These are phyloP conservation scores for Alviniconcha strummeri DNA, from an alignment of 2,888 invertebrate species.

Conservation along the genomic window DNA sequence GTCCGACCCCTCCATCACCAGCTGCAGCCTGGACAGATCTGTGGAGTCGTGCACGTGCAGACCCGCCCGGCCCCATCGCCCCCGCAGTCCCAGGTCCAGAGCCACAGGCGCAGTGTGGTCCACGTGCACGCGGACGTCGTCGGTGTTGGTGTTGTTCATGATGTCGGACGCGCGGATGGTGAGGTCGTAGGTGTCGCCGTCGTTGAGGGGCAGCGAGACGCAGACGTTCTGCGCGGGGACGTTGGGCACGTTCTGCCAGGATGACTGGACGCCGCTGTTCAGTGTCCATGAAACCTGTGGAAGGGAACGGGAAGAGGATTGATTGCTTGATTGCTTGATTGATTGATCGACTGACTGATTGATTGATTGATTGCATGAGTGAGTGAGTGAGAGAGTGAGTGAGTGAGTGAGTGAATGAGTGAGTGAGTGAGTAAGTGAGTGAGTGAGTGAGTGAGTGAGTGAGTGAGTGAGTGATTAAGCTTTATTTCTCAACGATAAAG, in stretches of 20 bases:
- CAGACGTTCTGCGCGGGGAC: slow-evolving; percentile 43
- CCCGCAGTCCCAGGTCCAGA: slow-evolving; percentile 42
- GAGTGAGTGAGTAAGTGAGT: too few species aligned
- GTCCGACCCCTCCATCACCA: slow-evolving; percentile 49
- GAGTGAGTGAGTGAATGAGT: too few species aligned
- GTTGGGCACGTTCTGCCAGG: slow-evolving; percentile 34
- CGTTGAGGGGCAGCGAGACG: slow-evolving; percentile 31
- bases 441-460: too few species aligned
- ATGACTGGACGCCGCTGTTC: slow-evolving; percentile 20
- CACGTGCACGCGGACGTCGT: slow-evolving; percentile 43
- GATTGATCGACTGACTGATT: too few species aligned
- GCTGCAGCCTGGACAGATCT: slow-evolving; percentile 47
- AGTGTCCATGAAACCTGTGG: slow-evolving; percentile 34
- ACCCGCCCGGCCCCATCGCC: slow-evolving; percentile 41
- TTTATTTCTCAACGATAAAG: too few species aligned
- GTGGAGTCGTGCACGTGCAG: slow-evolving; percentile 48
- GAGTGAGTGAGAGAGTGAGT: too few species aligned
- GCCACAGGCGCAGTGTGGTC: slow-evolving; percentile 48
- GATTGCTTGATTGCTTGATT: too few species aligned
- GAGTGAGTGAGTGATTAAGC: too few species aligned
- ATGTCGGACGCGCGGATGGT: slow-evolving; percentile 46
- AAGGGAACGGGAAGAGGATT: background rate
- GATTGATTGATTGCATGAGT: too few species aligned
- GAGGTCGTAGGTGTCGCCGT: slow-evolving; percentile 47
- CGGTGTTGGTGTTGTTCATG: slow-evolving; percentile 38